A percentile compares a stretch with the other conserved stretches of the same genome.
Evolutionary conservation across 53 echinoderm and acorn worm genomes (phyloP).

Genomic region (Pentamera pediparva): DNA sequence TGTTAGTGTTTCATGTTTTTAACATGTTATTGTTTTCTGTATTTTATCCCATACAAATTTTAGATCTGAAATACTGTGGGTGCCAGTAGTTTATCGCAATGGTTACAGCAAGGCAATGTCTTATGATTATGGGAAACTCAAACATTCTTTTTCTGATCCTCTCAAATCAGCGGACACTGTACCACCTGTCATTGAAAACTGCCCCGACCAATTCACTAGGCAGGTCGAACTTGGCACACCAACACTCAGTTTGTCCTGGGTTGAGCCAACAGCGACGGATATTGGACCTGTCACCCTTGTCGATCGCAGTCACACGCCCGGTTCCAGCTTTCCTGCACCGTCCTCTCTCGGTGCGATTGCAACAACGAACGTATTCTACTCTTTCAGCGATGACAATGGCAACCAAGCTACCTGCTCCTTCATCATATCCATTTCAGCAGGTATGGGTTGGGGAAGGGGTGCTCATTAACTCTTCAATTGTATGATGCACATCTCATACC

Average conservation of each 20-base stretch:
- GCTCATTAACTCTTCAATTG: too few relatives aligned
- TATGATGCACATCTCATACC: too few relatives aligned
- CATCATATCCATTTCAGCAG: conserved; percentile 35
- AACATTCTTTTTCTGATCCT: too few relatives aligned
- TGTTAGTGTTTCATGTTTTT: too few relatives aligned
- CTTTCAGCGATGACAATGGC: conserved; percentile 29
- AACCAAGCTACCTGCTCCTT: conserved; percentile 35
- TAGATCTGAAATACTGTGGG: too few relatives aligned
- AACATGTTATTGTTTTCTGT: too few relatives aligned
- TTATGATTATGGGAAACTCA: too few relatives aligned
- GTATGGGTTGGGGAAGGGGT: too few relatives aligned
- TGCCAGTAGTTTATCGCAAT: too few relatives aligned
- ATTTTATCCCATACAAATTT: too few relatives aligned
- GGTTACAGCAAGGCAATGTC: too few relatives aligned
- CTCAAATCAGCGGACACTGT: conserved; percentile 24
- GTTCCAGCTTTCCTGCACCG: not conserved
- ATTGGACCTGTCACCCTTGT: conserved; percentile 13
- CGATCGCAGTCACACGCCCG: not conserved
- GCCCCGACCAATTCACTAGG: conserved; percentile 37
- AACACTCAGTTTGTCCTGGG: conserved; percentile 32
- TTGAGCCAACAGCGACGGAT: conserved; percentile 48
- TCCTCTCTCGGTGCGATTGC: conserved; percentile 10
- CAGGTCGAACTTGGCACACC: conserved; percentile 5
- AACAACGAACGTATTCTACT: conserved; percentile 27
- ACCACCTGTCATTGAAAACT: conserved; percentile 47